phyloP scores from a whole-genome alignment of 92 coral and sea anemone genomes.

The Pocillopora grandis region DNA sequence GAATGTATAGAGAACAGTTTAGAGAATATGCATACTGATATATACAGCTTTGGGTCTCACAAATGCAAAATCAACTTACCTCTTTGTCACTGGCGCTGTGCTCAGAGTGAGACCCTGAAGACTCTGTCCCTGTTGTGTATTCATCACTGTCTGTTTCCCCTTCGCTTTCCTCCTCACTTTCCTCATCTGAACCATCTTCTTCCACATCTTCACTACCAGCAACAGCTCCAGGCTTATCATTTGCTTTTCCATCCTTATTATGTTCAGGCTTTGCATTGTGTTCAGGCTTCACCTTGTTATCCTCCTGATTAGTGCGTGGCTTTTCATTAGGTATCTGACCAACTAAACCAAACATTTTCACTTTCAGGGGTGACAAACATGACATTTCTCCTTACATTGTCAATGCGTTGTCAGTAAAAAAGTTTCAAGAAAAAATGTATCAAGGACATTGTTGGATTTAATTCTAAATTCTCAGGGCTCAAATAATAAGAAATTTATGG shows the following conservation, averaged over 20 bases:
- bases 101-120: conserved; percentile 19
- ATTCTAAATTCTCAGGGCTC: too few species aligned
- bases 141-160: conserved; percentile 48
- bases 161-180: conserved; percentile 50
- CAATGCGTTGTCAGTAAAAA: too few species aligned
- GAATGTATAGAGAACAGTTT: too few species aligned
- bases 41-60: not conserved
- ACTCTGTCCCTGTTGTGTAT: conserved; percentile 42
- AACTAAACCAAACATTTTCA: not conserved
- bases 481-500: too few species aligned
- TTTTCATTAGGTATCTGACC: conserved; percentile 4
- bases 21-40: too few species aligned
- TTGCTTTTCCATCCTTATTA: conserved; percentile 22
- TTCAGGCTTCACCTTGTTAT: not conserved
- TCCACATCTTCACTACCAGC: conserved; percentile 31
- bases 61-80: not conserved
- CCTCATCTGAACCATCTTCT: conserved; percentile 42
- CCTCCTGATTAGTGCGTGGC: not conserved
- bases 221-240: not conserved
- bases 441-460: too few species aligned
- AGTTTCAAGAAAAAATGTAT: too few species aligned
- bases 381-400: too few species aligned
- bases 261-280: not conserved
- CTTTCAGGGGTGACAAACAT: too few species aligned
- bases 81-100: conserved; percentile 33